Evolutionary conservation across 2,113 vertebrate species (phyloP), one percentile per base, ranked within the genome.

Genomic region (western clawed frog (Xenopus tropicalis)): DNA sequence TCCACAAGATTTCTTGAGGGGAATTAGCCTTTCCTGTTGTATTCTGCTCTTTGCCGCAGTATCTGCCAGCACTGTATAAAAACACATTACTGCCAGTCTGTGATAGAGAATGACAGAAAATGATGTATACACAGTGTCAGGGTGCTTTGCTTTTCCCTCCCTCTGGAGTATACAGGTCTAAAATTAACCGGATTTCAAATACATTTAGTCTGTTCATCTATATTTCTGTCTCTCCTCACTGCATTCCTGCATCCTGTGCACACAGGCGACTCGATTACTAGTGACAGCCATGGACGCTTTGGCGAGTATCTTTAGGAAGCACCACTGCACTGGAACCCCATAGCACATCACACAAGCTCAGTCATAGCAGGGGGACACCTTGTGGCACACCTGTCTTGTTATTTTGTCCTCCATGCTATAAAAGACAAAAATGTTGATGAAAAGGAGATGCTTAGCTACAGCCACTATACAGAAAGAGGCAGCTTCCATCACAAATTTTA

Each of bases 171-270:
- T 16, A 37, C 66, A 69, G 73, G 73, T 69, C 48, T 69, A 69
- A 76, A 74, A 72, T 66, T 68, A 76, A 76, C 73, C 56, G 29
- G 51, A 76, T 76, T 76, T 48, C 58, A 68, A 54, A 76, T 76
- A 63, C 66, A 69, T 76, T 76, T 76, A 69, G 73, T 58, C 66
- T 56, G 57, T 52, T 43, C 66, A 74, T 67, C 21, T 67, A 59
- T 65, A 61, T 76, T 69, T 75, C 52, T 69, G 43, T 74, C 69
- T 69, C 66, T 69, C 58, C 25, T 56, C 56, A 46, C 58, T 56
- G 44, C 23, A n/a, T 63, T 10, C 48, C 48, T 42, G 66, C 29
- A 62, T 23, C 14, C 44, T 56, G 59, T 46, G 43, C 29, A 46
- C 66, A 75, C 57, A 14, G 6, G 51, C 59, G 20, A 66, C 43